phyloP scores from a whole-genome alignment of 53 echinoderm and acorn worm species.

The Stichopus horrens region DNA sequence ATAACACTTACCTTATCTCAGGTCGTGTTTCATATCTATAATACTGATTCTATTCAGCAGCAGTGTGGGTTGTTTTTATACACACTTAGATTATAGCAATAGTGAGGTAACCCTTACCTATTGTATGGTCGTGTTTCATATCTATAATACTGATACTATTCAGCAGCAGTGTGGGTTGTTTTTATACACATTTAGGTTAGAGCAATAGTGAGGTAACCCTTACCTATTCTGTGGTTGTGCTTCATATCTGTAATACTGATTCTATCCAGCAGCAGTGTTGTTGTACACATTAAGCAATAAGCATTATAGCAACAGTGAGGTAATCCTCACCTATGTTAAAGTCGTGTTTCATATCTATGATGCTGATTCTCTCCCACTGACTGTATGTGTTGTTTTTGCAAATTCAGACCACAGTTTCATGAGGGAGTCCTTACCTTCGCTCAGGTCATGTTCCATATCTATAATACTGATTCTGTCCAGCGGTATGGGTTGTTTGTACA shows the following conservation, averaged over 20 bases:
- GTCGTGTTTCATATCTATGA: too few relatives aligned
- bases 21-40: constrained; percentile 63
- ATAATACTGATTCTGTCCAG: constrained; percentile 81
- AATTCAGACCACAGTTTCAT: not conserved
- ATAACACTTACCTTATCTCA: constrained; percentile 14
- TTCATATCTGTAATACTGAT: constrained; percentile 75
- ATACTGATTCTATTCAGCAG: constrained; percentile 75
- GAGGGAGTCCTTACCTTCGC: constrained; percentile 15
- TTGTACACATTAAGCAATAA: constrained; percentile 58
- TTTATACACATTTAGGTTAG: constrained; percentile 58
- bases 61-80: constrained; percentile 73
- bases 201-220: not conserved
- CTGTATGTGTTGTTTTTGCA: too few relatives aligned
- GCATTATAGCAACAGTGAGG: too few relatives aligned
- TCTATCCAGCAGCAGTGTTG: constrained; percentile 75
- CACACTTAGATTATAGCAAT: constrained; percentile 55
- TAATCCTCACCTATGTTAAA: too few relatives aligned
- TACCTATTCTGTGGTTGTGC: constrained; percentile 1
- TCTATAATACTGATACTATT: constrained; percentile 77
- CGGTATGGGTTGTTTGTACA: constrained; percentile 80
- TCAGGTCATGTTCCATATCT: constrained; percentile 62
- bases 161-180: constrained; percentile 72
- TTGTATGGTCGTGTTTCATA: constrained; percentile 46
- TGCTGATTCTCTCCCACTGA: too few relatives aligned
- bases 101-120: not conserved